Evolutionary conservation across 2,888 invertebrate genomes (phyloP).

Genomic region (Parnassius glacialis): DNA sequence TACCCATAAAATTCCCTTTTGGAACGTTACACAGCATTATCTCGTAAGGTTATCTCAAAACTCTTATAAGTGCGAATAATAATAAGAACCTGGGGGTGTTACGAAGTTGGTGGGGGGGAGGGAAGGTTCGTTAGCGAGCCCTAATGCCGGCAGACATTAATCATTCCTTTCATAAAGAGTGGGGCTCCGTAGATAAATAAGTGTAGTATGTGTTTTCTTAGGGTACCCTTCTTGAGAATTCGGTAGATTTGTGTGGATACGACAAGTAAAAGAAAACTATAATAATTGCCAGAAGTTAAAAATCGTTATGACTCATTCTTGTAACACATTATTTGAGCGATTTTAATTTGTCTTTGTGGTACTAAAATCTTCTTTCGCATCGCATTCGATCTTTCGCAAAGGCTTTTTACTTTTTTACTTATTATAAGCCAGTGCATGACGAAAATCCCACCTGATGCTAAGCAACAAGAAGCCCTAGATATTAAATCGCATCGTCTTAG

Average conservation of each 20-base stretch:
- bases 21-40: slow-evolving; percentile 31
- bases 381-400: no score
- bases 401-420: no score
- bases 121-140: slow-evolving; percentile 69
- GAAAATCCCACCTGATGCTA: no score
- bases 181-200: slow-evolving; percentile 79
- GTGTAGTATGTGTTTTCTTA: slow-evolving; percentile 81
- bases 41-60: slow-evolving; percentile 54
- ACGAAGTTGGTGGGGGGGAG: slow-evolving; percentile 32
- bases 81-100: slow-evolving; percentile 56
- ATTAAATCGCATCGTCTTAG: no score
- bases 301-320: no score
- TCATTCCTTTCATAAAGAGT: slow-evolving; percentile 82
- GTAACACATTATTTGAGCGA: no score
- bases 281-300: no score
- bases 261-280: slow-evolving; percentile 18
- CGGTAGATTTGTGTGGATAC: slow-evolving; percentile 46
- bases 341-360: no score
- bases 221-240: slow-evolving; percentile 73
- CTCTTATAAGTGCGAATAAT: slow-evolving; percentile 79
- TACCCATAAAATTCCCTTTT: slow-evolving; percentile 25
- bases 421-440: no score
- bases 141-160: slow-evolving; percentile 80
- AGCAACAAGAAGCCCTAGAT: no score
- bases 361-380: no score